Evolutionary conservation across 1,140 invertebrate genomes (phyloP), one percentile per base, ranked within the genome.

Genomic region (Amyelois transitella): DNA sequence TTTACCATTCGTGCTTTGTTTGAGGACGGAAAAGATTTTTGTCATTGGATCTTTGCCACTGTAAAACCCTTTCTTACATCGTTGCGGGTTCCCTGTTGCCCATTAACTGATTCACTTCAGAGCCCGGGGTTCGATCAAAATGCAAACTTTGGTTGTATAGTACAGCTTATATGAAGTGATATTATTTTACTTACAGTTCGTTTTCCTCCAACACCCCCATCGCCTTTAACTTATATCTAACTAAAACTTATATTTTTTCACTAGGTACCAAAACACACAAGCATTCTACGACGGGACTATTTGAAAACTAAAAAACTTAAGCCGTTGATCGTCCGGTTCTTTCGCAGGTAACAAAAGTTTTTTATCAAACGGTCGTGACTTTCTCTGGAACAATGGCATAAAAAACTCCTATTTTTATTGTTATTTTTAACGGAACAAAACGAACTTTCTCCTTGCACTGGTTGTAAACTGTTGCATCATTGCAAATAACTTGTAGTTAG

Each of bases 241-340:
- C 43, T 19, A 45, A 10, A 18, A 10, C 19, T 45, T 0, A 45
- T 18, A 10, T 19, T 45, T 45, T 45, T 45, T 45, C 19, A 45
- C 18, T 38, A 38, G 32, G 32, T 21, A 53, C 51, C 32, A 32
- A 19, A 57, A 47, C 28, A 70, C 81, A 86, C 80, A 74, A 69
- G 70, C 73, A 70, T 63, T 64, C 80, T 63, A 71, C 61, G 22
- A 70, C 65, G 62, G 71, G 58, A 70, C 63, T 81, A 67, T 72
- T 71, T 55, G 54, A 61, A 75, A 74, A 86, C 82, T 86, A 86
- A 83, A 82, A 83, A 82, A 76, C 61, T 70, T 64, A 78, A 77
- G 62, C 78, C 74, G 70, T 77, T 76, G 57, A 66, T 56, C 61
- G 69, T 49, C 62, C 66, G 52, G 53, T 75, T 70, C 63, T 70